These are phyloP conservation scores for Carposina sasakii DNA, from an alignment of 1,140 invertebrate genomes.

Conservation along the genomic window DNA sequence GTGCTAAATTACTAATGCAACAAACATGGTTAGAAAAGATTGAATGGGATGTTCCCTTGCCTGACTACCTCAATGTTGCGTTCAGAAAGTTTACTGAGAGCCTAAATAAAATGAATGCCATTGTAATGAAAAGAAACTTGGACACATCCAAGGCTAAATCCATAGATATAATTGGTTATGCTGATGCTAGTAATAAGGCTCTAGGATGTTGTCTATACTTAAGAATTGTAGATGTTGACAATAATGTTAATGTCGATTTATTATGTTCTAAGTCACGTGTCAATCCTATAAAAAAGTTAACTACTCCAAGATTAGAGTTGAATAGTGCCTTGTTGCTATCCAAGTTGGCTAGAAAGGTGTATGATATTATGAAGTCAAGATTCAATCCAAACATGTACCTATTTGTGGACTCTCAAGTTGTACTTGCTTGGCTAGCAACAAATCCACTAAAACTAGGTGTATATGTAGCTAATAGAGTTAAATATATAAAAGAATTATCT, in stretches of 20 bases:
- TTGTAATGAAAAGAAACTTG: constrained; percentile 1
- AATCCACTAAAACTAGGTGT: constrained; percentile 29
- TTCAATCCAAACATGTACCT: constrained; percentile 10
- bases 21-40: neutral
- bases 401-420: constrained; percentile 51
- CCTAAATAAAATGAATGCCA: constrained; percentile 5
- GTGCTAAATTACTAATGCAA: constrained; percentile 13
- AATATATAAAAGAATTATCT: constrained; percentile 35
- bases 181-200: constrained; percentile 12
- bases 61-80: neutral
- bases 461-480: constrained; percentile 49
- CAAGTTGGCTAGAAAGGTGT: constrained; percentile 6
- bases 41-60: constrained; percentile 6
- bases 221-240: neutral
- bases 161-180: constrained; percentile 16
- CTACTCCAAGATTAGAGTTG: constrained; percentile 13
- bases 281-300: constrained; percentile 3
- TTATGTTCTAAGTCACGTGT: constrained; percentile 14
- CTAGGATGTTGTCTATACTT: constrained; percentile 15
- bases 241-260: neutral
- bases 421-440: constrained; percentile 42
- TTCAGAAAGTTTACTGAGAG: constrained; percentile 4
- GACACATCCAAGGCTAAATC: neutral
- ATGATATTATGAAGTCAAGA: constrained; percentile 7
- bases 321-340: constrained; percentile 17